These are phyloP conservation scores for Hylia prasina DNA, from an alignment of 2,113 vertebrate species.

Conservation along the genomic window DNA sequence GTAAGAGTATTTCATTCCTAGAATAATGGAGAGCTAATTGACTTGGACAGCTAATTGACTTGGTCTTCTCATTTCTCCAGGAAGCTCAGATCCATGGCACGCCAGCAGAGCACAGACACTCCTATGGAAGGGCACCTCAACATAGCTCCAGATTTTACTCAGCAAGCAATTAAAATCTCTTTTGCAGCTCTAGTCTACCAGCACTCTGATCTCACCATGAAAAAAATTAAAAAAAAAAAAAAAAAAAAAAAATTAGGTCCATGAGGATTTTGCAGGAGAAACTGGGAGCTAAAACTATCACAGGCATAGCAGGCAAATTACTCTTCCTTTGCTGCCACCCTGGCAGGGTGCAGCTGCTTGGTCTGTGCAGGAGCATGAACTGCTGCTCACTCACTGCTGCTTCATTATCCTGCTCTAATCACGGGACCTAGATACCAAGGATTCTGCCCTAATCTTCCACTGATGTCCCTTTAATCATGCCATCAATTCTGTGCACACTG, in stretches of 20 bases:
- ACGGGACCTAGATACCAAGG: neutral
- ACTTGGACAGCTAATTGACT: neutral
- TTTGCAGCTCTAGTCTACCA: neutral
- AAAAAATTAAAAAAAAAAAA: neutral
- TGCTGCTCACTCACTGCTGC: constrained; percentile 10
- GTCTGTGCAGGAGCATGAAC: neutral
- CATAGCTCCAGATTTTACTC: neutral
- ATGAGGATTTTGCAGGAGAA: neutral
- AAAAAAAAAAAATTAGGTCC: neutral
- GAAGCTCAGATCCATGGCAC: neutral
- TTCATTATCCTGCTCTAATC: constrained; percentile 41
- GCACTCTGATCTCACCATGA: neutral
- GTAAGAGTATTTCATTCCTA: neutral
- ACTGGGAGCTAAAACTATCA: neutral
- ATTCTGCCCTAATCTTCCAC: constrained; percentile 44
- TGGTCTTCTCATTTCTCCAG: neutral
- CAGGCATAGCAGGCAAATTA: neutral
- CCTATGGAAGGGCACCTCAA: neutral
- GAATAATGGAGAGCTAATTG: neutral
- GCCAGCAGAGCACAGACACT: neutral
- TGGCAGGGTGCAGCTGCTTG: neutral
- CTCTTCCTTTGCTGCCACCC: neutral
- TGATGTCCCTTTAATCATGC: constrained; percentile 38
- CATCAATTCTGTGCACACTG: neutral
- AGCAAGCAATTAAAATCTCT: neutral